phyloP scores from a whole-genome alignment of 2,113 vertebrate species.

The Serilophus lunatus region DNA sequence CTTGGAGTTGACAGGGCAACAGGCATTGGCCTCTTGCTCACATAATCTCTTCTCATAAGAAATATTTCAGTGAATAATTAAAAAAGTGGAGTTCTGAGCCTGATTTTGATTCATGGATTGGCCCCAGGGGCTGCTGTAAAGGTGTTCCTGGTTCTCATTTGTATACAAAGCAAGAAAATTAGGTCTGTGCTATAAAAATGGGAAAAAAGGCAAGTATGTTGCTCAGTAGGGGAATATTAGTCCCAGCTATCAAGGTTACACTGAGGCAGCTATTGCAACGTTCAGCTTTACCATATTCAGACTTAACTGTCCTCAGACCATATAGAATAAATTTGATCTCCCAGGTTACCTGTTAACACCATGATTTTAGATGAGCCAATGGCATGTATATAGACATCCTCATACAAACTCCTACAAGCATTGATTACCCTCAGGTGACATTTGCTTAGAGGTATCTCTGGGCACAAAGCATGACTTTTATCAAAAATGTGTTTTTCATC shows the following conservation, averaged over 20 bases:
- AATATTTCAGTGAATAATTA: background rate
- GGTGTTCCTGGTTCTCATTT: background rate
- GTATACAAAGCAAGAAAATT: background rate
- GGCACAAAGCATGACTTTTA: background rate
- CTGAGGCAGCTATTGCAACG: background rate
- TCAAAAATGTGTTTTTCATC: background rate
- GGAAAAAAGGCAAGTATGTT: background rate
- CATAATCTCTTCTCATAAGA: background rate
- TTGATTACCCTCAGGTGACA: background rate
- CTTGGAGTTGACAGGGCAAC: background rate
- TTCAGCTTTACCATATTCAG: background rate
- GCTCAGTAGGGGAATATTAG: background rate
- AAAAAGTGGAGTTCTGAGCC: background rate
- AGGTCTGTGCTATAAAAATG: background rate
- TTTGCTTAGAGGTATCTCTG: background rate
- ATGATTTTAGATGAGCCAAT: background rate
- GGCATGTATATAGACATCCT: background rate
- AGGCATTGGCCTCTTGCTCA: background rate
- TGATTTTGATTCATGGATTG: background rate
- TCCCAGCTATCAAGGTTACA: background rate
- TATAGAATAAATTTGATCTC: background rate
- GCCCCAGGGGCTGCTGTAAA: background rate
- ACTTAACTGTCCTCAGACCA: background rate
- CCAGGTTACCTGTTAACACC: background rate
- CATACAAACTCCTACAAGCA: background rate